Percentiles rank a stretch among this genome's conserved stretches.
Evolutionary conservation across 1,140 invertebrate genomes (phyloP).

Genomic region (Tetragnatha versicolor): DNA sequence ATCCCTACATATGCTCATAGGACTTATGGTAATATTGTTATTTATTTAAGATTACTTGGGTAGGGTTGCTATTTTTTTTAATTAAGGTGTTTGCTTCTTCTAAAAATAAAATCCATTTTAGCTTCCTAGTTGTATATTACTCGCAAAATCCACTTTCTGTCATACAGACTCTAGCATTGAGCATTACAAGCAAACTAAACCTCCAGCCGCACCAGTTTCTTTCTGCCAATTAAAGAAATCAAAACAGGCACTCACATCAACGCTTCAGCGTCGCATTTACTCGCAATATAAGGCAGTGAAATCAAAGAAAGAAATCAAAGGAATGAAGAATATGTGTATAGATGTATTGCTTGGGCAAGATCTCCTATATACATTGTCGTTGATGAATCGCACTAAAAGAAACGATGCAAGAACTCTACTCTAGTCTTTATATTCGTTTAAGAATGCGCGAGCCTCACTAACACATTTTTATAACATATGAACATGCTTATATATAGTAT

Average conservation of each 20-base stretch:
- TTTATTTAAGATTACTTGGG: too few relatives aligned
- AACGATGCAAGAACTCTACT: constrained; percentile 21
- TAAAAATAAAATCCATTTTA: too few relatives aligned
- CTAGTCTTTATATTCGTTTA: not conserved
- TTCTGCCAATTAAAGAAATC: too few relatives aligned
- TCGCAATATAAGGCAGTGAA: not conserved
- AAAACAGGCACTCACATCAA: not conserved
- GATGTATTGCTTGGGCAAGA: constrained; percentile 34
- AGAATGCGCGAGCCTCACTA: constrained; percentile 13
- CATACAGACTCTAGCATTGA: too few relatives aligned
- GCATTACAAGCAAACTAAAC: too few relatives aligned
- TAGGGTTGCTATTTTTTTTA: too few relatives aligned
- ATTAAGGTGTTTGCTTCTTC: too few relatives aligned
- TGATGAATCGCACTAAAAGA: constrained; percentile 7
- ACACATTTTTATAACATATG: constrained; percentile 38
- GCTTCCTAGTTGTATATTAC: too few relatives aligned
- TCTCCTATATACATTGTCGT: constrained; percentile 15
- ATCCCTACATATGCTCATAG: too few relatives aligned
- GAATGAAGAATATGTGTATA: not conserved
- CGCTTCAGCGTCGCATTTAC: not conserved
- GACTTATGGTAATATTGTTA: too few relatives aligned
- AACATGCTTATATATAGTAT: constrained; percentile 49
- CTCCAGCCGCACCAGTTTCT: too few relatives aligned
- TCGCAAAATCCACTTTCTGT: too few relatives aligned
- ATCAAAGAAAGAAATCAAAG: not conserved